Base-by-base conservation (phyloP, 2,888 invertebrate species). In the Macaria notata region DNA sequence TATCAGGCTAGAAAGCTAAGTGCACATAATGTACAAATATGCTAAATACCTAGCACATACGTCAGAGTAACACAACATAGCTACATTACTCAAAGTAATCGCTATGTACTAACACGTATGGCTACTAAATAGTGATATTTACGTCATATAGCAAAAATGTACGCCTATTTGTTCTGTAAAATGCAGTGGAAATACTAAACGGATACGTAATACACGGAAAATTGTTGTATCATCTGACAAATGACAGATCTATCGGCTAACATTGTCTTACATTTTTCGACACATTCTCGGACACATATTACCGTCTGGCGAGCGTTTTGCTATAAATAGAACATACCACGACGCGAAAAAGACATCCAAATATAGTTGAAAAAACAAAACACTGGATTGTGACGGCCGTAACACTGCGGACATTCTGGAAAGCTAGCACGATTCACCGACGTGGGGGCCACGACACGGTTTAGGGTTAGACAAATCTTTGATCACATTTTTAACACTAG, bases 381-480 rank as follows among this genome's bases (percentile, higher is more conserved):
- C 87, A 88, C 82, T 78, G 73, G 76, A 75, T 78, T 83, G 79
- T 78, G 73, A 78, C 74, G 81, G 78, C 76, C 73, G 76, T 81
- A 79, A 77, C 79, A 81, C 77, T 84, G 83, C 81, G 82, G 89
- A 85, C 84, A 81, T 89, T 87, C 84, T 87, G 84, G 84, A 88
- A 88, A 85, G 82, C 84, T 74, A 79, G 79, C 81, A 84, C 82
- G 78, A 83, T 79, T 76, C 80, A 84, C 83, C 84, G 85, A 87
- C 90, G 90, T 90, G 91, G 87, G 66, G 90, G 88, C 90, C 91
- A 87, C 90, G 91, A 88, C 88, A 86, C 86, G 85, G 75, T 84
- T 86, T 88, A 83, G 88, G 90, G 90, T 90, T 90, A 90, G 88
- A 85, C 84, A 78, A 83, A 79, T 84, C 80, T 82, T 79, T 78